phyloP scores from a whole-genome alignment of 2,113 vertebrate genomes.

The Calonectris borealis region DNA sequence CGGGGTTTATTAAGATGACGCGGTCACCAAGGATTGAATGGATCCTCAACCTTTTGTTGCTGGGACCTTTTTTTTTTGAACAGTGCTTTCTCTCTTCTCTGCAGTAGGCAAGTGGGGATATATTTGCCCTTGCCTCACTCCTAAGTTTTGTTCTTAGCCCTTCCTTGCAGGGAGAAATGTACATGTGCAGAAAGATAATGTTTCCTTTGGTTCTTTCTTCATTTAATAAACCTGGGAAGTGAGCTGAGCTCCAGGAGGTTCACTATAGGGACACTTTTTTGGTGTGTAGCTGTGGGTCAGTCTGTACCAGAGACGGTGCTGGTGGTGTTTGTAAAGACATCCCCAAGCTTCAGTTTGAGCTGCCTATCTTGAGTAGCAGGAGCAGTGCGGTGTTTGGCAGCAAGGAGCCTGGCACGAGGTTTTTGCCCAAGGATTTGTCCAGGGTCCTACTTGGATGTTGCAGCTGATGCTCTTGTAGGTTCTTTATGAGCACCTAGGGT shows the following conservation, averaged over 20 bases:
- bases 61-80: not conserved
- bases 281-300: not conserved
- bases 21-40: not conserved
- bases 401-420: not conserved
- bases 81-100: not conserved
- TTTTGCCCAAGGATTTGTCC: not conserved
- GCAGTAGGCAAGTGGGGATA: not conserved
- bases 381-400: not conserved
- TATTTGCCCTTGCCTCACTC: not conserved
- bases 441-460: not conserved
- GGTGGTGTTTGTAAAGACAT: not conserved
- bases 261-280: fast-evolving
- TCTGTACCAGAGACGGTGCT: not conserved
- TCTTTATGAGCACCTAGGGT: not conserved
- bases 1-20: not conserved
- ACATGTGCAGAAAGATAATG: not conserved
- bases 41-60: not conserved
- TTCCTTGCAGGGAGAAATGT: not conserved
- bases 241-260: not conserved
- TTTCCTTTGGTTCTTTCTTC: not conserved
- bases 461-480: fast-evolving
- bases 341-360: not conserved
- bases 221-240: not conserved
- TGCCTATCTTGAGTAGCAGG: not conserved
- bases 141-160: not conserved